Conservation (phyloP, 2,888 invertebrate genomes). For the Agrotis puta region DNA sequence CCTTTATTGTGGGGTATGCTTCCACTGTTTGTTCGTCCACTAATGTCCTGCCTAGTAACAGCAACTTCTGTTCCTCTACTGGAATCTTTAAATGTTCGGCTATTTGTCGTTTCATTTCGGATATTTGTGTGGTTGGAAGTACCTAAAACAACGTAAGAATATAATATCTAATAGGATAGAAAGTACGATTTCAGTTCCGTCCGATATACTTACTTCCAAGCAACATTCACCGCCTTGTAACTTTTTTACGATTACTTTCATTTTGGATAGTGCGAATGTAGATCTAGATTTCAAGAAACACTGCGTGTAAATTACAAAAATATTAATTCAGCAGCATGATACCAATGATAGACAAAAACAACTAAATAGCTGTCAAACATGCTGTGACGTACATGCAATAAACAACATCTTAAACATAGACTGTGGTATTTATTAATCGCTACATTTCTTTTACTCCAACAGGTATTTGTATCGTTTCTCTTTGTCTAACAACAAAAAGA, state of each 20-base stretch:
- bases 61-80: slow-evolving; percentile 93
- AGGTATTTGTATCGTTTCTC: background rate
- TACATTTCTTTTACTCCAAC: slow-evolving; percentile 18
- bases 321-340: slow-evolving; percentile 63
- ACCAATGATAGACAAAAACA: slow-evolving; percentile 62
- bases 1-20: slow-evolving; percentile 93
- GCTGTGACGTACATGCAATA: background rate
- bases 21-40: slow-evolving; percentile 93
- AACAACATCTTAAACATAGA: slow-evolving; percentile 7
- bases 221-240: slow-evolving; percentile 93
- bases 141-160: slow-evolving; percentile 81
- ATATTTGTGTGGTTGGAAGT: slow-evolving; percentile 90
- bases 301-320: slow-evolving; percentile 60
- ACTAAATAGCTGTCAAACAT: slow-evolving; percentile 39
- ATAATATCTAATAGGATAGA: slow-evolving; percentile 7
- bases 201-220: slow-evolving; percentile 90
- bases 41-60: slow-evolving; percentile 93
- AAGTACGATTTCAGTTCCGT: background rate
- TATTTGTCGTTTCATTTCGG: slow-evolving; percentile 93
- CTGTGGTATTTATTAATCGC: background rate
- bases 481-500: slow-evolving; percentile 13
- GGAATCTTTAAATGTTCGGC: slow-evolving; percentile 92
- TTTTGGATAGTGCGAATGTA: slow-evolving; percentile 74
- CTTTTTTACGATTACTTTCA: slow-evolving; percentile 94
- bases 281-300: slow-evolving; percentile 51